Conservation (phyloP, 2,888 invertebrate genomes). For the Caenorhabditis panamensis region DNA sequence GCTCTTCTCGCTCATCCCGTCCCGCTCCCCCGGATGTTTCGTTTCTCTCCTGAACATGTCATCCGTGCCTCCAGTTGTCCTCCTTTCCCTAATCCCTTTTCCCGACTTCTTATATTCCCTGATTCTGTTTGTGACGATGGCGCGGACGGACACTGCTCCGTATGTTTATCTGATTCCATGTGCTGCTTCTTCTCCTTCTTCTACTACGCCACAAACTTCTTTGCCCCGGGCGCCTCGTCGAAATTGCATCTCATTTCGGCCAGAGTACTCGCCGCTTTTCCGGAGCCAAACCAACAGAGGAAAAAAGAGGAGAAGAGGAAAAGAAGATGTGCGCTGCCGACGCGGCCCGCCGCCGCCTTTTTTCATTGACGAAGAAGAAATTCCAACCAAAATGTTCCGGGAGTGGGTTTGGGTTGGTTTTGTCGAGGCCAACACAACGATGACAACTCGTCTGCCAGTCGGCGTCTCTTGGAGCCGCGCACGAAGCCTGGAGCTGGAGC, state of each 20-base stretch:
- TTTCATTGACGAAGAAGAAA: conserved; percentile 52
- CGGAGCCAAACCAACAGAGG: conserved; percentile 24
- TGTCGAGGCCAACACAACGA: conserved; percentile 26
- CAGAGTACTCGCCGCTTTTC: conserved; percentile 31
- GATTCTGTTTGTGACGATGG: conserved; percentile 2
- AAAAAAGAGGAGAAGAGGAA: conserved; percentile 5
- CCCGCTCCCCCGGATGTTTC: neutral
- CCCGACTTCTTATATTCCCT: neutral
- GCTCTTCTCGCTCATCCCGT: neutral
- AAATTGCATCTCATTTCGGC: conserved; percentile 50
- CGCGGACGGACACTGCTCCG: conserved; percentile 20
- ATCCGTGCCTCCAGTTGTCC: neutral
- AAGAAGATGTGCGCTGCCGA: conserved; percentile 1
- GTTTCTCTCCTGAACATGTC: neutral
- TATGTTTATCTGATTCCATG: conserved; percentile 47
- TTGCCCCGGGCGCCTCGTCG: conserved; percentile 20
- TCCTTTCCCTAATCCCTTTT: conserved; percentile 17
- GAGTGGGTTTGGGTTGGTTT: conserved; percentile 36
- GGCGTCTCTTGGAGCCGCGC: conserved; percentile 36
- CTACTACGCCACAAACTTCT: conserved; percentile 22
- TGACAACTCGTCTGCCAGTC: conserved; percentile 31
- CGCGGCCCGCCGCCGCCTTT: conserved; percentile 4
- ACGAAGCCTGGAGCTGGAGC: conserved; percentile 49
- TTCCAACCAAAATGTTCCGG: conserved; percentile 56
- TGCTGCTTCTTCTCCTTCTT: neutral